Evolutionary conservation across 2,113 vertebrate species (phyloP), one percentile per base, ranked within the genome.

Genomic region (Heliornis fulica): DNA sequence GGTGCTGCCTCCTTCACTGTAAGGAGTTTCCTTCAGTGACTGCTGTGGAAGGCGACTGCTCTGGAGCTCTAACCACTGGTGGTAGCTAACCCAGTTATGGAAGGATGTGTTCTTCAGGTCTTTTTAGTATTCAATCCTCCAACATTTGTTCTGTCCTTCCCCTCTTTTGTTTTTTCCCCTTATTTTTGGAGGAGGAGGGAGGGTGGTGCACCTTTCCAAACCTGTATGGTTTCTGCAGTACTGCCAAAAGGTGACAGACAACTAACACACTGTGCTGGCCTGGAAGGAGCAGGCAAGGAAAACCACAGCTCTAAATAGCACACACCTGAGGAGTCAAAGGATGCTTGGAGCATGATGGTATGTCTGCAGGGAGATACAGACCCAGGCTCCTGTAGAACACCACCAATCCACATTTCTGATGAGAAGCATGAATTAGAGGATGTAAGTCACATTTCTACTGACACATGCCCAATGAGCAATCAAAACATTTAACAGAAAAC

Each of bases 221-320:
- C 5, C 10, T 0, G 1, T 0, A 0, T 15, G 11, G 25, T 13
- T 69, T 26, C 48, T 36, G 38, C 36, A 71, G 19, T 7, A 20
- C 19, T 41, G 25, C 41, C 56, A 36, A 41, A 65, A 79, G 11
- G 2, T 38, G 25, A 69, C 41, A 77, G 54, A 4, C n/a, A 80
- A 4, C 9, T 34, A 79, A 26, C 3, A 5, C 21, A 36, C 8
- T 18, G 2, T 6, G 7, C 6, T 32, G 25, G 64, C 48, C 65
- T 65, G 56, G 46, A 80, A 88, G 69, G 3, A 50, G 5, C 38
- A 72, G 53, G 18, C 29, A 88, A 38, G 10, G 36, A 68, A 64
- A 93, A 8, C 6, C n/a, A 13, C 50, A 56, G 7, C 9, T 43
- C 77, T 31, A 22, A 75, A 34, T 2, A 40, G 48, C 16, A 25